phyloP scores from a whole-genome alignment of 2,113 vertebrate species.

The Aegotheles bennettii region DNA sequence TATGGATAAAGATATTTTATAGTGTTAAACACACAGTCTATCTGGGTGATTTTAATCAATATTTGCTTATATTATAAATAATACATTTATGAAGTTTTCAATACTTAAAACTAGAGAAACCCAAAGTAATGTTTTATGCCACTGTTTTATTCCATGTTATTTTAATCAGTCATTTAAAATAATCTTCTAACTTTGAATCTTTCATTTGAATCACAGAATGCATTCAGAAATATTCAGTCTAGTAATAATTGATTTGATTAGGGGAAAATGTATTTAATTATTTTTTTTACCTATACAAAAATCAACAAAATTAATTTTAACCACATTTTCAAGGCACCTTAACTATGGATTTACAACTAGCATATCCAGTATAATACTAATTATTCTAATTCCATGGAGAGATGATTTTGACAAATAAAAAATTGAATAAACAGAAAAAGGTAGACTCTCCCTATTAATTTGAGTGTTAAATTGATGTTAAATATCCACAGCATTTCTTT shows the following conservation, averaged over 20 bases:
- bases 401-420: background rate
- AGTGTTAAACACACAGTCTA: background rate
- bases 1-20: background rate
- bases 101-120: background rate
- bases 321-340: background rate
- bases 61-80: background rate
- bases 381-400: background rate
- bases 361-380: background rate
- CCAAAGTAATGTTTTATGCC: background rate
- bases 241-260: background rate
- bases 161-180: background rate
- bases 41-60: background rate
- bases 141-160: background rate
- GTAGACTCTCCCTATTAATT: background rate
- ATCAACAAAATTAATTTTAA: background rate
- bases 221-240: background rate
- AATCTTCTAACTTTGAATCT: background rate
- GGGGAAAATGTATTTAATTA: background rate
- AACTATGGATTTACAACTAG: background rate
- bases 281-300: background rate
- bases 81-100: background rate
- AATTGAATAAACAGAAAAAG: background rate
- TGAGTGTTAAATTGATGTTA: background rate
- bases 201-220: background rate
- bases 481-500: background rate